Conservation (phyloP, 2,797 vertebrate genomes). For the Gymnopithys bicolor region DNA sequence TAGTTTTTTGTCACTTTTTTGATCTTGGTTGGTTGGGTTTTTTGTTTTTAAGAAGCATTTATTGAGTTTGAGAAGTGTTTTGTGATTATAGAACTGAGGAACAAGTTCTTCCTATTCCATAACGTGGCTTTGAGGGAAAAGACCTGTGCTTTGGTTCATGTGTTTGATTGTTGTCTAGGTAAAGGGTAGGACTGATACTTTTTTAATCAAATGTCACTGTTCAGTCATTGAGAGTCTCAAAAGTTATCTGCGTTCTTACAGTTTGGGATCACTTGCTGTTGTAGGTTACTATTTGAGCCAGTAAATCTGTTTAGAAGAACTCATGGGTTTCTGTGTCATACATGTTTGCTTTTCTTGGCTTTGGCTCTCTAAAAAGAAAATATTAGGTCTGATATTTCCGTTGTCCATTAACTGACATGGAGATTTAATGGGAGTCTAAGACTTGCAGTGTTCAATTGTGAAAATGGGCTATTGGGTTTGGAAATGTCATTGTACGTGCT, state of each 20-base stretch:
- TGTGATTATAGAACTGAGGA: neutral
- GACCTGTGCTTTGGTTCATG: neutral
- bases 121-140: neutral
- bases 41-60: neutral
- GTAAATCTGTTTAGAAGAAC: neutral
- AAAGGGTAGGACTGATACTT: neutral
- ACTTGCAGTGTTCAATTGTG: neutral
- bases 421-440: neutral
- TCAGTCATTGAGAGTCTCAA: neutral
- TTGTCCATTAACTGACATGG: neutral
- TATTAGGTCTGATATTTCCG: neutral
- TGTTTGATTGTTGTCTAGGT: neutral
- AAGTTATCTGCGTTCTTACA: neutral
- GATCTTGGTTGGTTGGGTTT: neutral
- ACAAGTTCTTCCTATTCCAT: neutral
- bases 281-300: neutral
- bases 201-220: neutral
- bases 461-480: neutral
- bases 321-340: neutral
- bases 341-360: neutral
- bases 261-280: neutral
- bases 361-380: neutral
- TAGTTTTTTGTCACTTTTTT: neutral
- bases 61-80: neutral
- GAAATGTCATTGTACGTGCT: neutral